Evolutionary conservation across 2,888 invertebrate species (phyloP).

Genomic region (Drosophila subquinaria): DNA sequence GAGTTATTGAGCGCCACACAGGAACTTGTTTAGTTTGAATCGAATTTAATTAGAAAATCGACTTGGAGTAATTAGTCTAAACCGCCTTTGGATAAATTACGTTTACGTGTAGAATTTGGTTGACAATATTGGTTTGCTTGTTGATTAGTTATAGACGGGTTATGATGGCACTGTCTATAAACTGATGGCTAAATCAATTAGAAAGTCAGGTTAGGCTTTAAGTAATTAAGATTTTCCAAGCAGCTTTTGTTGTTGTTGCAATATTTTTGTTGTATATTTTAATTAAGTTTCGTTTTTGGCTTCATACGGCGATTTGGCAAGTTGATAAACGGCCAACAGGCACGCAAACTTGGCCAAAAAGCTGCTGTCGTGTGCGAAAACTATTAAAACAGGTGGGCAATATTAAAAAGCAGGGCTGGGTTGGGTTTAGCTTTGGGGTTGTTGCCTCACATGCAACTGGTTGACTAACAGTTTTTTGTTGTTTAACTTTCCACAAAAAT

Average conservation of each 20-base stretch:
- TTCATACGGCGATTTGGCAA: constrained; percentile 51
- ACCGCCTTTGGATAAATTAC: constrained; percentile 35
- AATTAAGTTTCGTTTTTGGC: constrained; percentile 63
- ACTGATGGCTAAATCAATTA: constrained; percentile 59
- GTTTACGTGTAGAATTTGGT: constrained; percentile 1
- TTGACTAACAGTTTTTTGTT: constrained; percentile 66
- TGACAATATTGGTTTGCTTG: constrained; percentile 14
- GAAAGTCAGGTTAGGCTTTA: constrained; percentile 35
- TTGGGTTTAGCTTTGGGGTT: background rate
- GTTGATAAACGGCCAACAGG: constrained; percentile 56
- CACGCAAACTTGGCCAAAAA: constrained; percentile 76
- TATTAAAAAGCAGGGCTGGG: constrained; percentile 24
- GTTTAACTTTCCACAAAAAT: background rate
- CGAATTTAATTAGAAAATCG: constrained; percentile 50
- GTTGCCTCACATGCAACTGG: constrained; percentile 60
- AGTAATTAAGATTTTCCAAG: constrained; percentile 57
- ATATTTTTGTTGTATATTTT: constrained; percentile 54
- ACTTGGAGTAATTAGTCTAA: constrained; percentile 53
- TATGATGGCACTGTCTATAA: constrained; percentile 10
- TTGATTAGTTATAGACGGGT: constrained; percentile 9
- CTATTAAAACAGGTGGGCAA: constrained; percentile 78
- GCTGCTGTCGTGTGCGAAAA: constrained; percentile 57
- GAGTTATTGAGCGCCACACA: constrained; percentile 36
- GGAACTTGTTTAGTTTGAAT: constrained; percentile 49
- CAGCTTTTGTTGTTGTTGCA: constrained; percentile 12